Base-by-base conservation (phyloP, 1,140 invertebrate species). In the Arctopsyche grandis region DNA sequence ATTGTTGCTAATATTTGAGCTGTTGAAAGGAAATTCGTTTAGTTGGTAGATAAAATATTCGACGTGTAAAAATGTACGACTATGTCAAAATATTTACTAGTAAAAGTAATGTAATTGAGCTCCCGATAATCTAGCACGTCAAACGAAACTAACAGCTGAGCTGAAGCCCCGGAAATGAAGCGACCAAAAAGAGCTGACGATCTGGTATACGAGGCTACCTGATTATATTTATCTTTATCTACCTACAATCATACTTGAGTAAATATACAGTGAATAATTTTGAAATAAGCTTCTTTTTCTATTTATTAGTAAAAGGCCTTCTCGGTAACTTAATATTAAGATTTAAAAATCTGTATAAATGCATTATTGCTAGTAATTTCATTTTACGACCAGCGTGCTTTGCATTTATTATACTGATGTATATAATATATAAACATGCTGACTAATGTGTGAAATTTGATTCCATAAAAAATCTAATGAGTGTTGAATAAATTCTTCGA, bases 181-280 rank as follows among this genome's bases (percentile, higher is more conserved):
- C 92, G 89, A 0, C 95, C 95, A n/a, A 90, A 83, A 5, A 96
- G 86, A 46, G 91, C 89, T 0, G 94, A 93, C 10, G 92, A 92
- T 81, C 94, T 90, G 0, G 94, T 95, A 83, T 92, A 93, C 1
- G 93, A 92, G 0, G 96, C 94, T 0, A 95, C 94, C 79, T 90
- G 86, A 83, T 95, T 92, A 85, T 95, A 97, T 83, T 93, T 91
- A 26, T 91, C 87, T 66, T 66, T 26, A 26, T 66, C 63, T 26
- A 66, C 63, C 63, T 66, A 52, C 4, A 52, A 52, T 38, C 29
- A 38, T 38, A 38, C 29, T 38, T 38, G 1, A 38, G 7, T 16
- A 3, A 52, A 52, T 5, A 52, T 5, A 52, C 29, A 7, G 29
- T 38, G 7, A 38, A 38, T 4, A 38, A 38, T 38, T 38, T 38